Evolutionary conservation across 1,140 invertebrate genomes (phyloP).

Genomic region (Megathymus violae): DNA sequence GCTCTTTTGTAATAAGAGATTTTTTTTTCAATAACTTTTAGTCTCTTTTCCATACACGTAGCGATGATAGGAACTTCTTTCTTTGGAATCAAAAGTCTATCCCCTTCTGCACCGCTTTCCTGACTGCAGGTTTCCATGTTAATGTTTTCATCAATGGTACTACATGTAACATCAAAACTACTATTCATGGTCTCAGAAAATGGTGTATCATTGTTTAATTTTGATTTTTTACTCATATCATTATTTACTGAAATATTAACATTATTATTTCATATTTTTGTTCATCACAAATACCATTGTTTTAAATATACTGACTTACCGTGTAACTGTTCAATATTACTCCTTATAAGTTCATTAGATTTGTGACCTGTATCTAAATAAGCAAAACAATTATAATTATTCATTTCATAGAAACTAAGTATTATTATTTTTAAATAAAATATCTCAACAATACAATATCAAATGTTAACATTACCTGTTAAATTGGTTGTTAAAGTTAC

Average conservation of each 20-base stretch:
- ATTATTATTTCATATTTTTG: background rate
- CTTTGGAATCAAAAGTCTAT: slow-evolving; percentile 37
- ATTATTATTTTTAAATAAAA: too few relatives aligned
- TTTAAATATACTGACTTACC: background rate
- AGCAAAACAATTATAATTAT: slow-evolving; percentile 5
- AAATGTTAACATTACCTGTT: slow-evolving; percentile 33
- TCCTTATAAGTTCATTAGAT: background rate
- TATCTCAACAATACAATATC: too few relatives aligned
- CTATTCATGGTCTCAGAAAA: background rate
- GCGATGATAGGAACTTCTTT: slow-evolving; percentile 17
- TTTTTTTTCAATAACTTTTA: slow-evolving; percentile 46
- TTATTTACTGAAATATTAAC: background rate
- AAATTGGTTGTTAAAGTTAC: slow-evolving; percentile 46
- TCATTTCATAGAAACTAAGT: too few relatives aligned
- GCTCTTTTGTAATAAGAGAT: slow-evolving; percentile 43
- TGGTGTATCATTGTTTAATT: background rate
- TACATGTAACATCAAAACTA: slow-evolving; percentile 3
- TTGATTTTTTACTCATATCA: slow-evolving; percentile 22
- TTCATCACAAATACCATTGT: too few relatives aligned
- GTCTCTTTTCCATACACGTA: slow-evolving; percentile 22
- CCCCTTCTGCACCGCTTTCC: slow-evolving; percentile 17
- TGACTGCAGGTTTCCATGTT: slow-evolving; percentile 9
- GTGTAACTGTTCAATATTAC: background rate
- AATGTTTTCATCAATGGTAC: slow-evolving; percentile 1
- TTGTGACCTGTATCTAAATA: background rate